A percentile compares a stretch with the other conserved stretches of the same genome.
These are phyloP conservation scores for Marmota flaviventris DNA, from an alignment of 2,113 vertebrate species.

Conservation along the genomic window DNA sequence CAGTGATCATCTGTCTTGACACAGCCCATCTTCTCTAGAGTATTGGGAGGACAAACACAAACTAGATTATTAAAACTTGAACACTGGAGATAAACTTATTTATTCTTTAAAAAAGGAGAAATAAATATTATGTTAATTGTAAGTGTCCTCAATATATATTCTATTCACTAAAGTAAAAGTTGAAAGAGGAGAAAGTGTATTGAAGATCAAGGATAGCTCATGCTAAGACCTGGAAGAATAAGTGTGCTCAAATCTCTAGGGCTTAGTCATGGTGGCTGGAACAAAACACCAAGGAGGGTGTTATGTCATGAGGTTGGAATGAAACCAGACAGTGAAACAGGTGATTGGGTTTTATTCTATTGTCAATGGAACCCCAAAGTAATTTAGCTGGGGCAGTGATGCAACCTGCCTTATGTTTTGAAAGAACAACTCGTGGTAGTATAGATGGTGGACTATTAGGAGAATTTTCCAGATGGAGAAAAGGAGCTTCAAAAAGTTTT, in stretches of 20 bases:
- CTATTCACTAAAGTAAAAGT: neutral
- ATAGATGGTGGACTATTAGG: neutral
- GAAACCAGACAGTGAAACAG: neutral
- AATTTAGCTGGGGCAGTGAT: neutral
- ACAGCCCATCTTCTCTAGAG: neutral
- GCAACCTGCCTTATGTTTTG: neutral
- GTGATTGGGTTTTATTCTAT: neutral
- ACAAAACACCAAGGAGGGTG: neutral
- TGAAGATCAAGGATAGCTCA: neutral
- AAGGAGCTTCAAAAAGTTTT: neutral
- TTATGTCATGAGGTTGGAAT: neutral
- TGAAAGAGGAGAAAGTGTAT: neutral
- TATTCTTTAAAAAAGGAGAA: neutral
- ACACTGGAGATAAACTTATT: neutral
- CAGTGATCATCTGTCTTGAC: neutral
- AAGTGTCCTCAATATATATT: neutral
- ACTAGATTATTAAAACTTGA: neutral
- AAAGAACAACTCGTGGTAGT: neutral
- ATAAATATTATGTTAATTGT: neutral
- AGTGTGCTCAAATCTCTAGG: neutral
- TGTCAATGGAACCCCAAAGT: neutral
- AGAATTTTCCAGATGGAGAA: neutral
- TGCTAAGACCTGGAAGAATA: neutral
- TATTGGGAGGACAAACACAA: neutral
- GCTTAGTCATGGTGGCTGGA: neutral